Conservation (phyloP, 2,113 vertebrate species). For the Pycnonotus jocosus region DNA sequence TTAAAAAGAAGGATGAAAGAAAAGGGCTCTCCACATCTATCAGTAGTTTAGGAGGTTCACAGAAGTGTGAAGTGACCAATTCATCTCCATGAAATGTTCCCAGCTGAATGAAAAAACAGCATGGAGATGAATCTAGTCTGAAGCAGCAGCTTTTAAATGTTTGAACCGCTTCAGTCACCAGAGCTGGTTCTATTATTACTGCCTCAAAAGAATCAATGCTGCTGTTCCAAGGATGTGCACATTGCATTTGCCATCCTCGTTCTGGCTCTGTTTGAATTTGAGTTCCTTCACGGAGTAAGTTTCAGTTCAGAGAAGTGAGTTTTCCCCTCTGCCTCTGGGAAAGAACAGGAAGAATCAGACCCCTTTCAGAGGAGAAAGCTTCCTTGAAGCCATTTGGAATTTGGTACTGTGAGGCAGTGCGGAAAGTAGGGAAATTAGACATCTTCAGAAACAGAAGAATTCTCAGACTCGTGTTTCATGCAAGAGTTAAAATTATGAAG, state of each 20-base stretch:
- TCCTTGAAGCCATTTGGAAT: background rate
- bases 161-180: background rate
- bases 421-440: background rate
- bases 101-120: background rate
- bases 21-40: background rate
- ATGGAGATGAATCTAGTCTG: background rate
- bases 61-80: constrained; percentile 32
- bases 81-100: background rate
- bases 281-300: background rate
- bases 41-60: constrained; percentile 17
- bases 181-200: background rate
- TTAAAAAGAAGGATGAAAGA: background rate
- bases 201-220: background rate
- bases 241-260: background rate
- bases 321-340: background rate
- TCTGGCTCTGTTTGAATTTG: fast-evolving
- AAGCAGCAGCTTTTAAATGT: background rate
- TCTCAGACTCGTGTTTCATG: fast-evolving
- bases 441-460: background rate
- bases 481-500: fast-evolving
- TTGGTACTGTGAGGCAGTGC: fast-evolving
- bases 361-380: background rate
- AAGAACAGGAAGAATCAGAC: background rate
- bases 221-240: background rate
- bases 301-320: background rate